Conservation (phyloP, 2,113 vertebrate genomes). For the Meriones unguiculatus region DNA sequence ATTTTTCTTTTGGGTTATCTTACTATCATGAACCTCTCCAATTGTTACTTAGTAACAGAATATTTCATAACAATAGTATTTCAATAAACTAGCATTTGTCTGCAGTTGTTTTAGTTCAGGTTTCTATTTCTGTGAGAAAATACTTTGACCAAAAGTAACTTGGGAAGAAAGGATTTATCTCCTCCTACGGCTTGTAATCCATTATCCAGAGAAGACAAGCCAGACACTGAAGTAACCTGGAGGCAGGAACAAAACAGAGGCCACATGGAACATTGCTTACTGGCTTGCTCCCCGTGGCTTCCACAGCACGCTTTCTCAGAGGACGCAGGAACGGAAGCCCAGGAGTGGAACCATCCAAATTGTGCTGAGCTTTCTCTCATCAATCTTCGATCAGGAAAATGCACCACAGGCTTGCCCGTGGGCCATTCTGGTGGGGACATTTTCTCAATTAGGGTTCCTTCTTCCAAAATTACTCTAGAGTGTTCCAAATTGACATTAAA, state of each 20-base stretch:
- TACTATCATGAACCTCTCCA: not conserved
- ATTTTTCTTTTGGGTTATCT: not conserved
- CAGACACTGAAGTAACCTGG: too few relatives aligned
- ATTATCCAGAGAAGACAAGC: not conserved
- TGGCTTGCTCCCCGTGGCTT: not conserved
- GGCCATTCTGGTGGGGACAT: too few relatives aligned
- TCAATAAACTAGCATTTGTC: not conserved
- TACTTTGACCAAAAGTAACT: not conserved
- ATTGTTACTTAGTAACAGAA: not conserved
- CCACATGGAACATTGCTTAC: too few relatives aligned
- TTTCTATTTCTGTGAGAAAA: not conserved
- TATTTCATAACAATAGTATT: not conserved
- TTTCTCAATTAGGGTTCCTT: not conserved
- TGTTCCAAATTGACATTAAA: not conserved
- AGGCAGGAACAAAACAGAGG: not conserved
- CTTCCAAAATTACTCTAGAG: not conserved
- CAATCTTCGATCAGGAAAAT: not conserved
- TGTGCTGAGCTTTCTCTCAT: not conserved
- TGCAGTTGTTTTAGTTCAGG: not conserved
- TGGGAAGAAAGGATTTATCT: not conserved
- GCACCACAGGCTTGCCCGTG: too few relatives aligned
- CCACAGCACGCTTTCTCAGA: not conserved
- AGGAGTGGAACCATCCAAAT: not conserved
- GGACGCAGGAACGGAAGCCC: not conserved
- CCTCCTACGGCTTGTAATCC: not conserved